Base-by-base conservation (phyloP, 2,797 vertebrate genomes). In the Gobio occitaniae region DNA sequence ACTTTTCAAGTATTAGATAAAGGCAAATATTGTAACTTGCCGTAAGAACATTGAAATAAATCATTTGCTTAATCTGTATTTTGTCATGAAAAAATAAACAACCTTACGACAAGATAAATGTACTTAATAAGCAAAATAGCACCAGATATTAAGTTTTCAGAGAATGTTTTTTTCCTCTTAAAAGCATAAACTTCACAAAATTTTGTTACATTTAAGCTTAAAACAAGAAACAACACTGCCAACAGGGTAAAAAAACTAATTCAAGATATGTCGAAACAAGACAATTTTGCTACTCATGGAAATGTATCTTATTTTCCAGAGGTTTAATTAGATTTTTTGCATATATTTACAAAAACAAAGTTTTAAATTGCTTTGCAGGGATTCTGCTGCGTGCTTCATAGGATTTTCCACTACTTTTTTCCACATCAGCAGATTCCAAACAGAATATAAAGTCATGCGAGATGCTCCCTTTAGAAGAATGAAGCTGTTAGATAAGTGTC, bases 381-480 rank as follows among this genome's bases (percentile, higher is more conserved):
- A 29, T 65, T 56, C 50, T 56, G 66, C 32, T 38, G 36, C 36
- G 65, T 41, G 32, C 32, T 41, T 54, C 11, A 8, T 54, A 10
- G 5, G 13, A 29, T 61, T 63, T 81, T 71, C 68, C 32, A 44
- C 52, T 63, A 8, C 54, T 63, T 82, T 32, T 68, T 16, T 25
- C n/a, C 29, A 38, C 70, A 65, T 83, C 59, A 76, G 47, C 72
- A 83, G 54, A 83, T 83, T 75, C 59, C 70, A 74, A 36, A 38
- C 41, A n/a, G 41, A 29, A 65, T 48, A 36, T 74, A 48, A 72
- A 72, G 70, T 65, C 56, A n/a, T 47, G 21, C 3, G 17, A 82
- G 44, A 50, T 17, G 52, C 44, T 80, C n/a, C 10, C 12, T n/a
- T 66, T 69, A 41, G 78, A 38, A 69, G 65, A 69, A 69, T 16